Evolutionary conservation across 2,888 invertebrate species (phyloP).

Genomic region (Leptinotarsa peninsularis): DNA sequence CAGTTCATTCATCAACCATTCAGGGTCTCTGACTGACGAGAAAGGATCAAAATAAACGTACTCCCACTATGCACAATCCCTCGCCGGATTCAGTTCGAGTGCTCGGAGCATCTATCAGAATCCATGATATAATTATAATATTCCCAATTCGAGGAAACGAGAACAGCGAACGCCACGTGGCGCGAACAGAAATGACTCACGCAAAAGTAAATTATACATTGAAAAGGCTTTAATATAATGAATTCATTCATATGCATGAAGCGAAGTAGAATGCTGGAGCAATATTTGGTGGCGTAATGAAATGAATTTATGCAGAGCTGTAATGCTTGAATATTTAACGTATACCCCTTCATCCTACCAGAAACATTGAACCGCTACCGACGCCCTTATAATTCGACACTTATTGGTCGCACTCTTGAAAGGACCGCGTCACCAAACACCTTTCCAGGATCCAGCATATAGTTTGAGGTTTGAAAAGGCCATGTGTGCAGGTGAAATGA

Average conservation of each 20-base stretch:
- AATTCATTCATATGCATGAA: slow-evolving; percentile 76
- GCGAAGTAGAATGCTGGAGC: slow-evolving; percentile 68
- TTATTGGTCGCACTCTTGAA: slow-evolving; percentile 40
- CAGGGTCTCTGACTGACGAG: background rate
- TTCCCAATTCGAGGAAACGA: slow-evolving; percentile 19
- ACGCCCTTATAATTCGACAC: slow-evolving; percentile 57
- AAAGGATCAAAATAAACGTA: background rate
- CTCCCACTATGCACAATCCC: background rate
- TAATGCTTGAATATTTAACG: slow-evolving; percentile 73
- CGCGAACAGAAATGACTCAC: slow-evolving; percentile 72
- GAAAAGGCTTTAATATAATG: slow-evolving; percentile 76
- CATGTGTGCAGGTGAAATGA: too few relatives aligned
- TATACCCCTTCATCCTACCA: slow-evolving; percentile 76
- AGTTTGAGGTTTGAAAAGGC: too few relatives aligned
- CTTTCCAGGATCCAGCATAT: too few relatives aligned
- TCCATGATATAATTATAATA: slow-evolving; percentile 23
- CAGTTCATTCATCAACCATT: background rate
- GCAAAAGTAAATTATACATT: slow-evolving; percentile 77
- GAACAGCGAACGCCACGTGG: slow-evolving; percentile 51
- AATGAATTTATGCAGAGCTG: slow-evolving; percentile 76
- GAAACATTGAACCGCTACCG: slow-evolving; percentile 64
- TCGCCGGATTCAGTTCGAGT: background rate
- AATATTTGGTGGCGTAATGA: slow-evolving; percentile 75
- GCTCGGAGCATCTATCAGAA: slow-evolving; percentile 2
- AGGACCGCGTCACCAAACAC: slow-evolving; percentile 1